Base-by-base conservation (phyloP, 2,888 invertebrate genomes). In the Trisateles emortualis region DNA sequence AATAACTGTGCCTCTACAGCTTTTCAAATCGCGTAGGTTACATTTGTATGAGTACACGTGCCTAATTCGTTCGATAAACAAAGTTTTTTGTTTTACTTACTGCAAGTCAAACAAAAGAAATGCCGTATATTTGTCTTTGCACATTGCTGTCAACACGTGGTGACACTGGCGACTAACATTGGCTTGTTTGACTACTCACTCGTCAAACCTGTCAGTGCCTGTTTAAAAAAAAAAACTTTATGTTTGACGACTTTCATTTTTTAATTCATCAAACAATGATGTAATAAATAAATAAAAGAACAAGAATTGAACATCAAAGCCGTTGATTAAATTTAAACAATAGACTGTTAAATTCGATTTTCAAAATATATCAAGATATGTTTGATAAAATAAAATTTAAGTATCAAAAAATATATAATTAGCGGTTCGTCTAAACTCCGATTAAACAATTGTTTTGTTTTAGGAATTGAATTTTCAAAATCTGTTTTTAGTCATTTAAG, bases 121-220 rank as follows among this genome's bases (percentile, higher is more conserved):
- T 24, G 1, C 33, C 8, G 16, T 19, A 14, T 68, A 53, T 68
- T 59, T 59, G 43, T 51, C 35, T 49, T 65, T 55, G 52, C 52
- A 45, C 50, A 16, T 40, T 24, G 32, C 42, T 30, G 55, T 66
- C 51, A 54, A 69, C 46, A 58, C 4, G 4, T 14, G 11, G 29
- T 46, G 45, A 41, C 53, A 56, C 3, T 14, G 11, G 29, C 43
- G 45, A 41, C 53, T 53, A 47, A 52, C 35, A 44, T 8, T 30
- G 22, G 40, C 46, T 33, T 57, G 47, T 59, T 61, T 58, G 60
- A 52, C 48, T 13, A 39, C 22, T 45, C 19, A 60, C 51, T 52
- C 30, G 44, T 54, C 16, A 51, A 54, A 59, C 52, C 59, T 41
- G 52, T 47, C 46, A 14, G 19, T 24, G 13, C 8, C 19, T 58